Evolutionary conservation across 2,888 invertebrate genomes (phyloP), one percentile per base, ranked within the genome.

Genomic region (Sinelater perroti): DNA sequence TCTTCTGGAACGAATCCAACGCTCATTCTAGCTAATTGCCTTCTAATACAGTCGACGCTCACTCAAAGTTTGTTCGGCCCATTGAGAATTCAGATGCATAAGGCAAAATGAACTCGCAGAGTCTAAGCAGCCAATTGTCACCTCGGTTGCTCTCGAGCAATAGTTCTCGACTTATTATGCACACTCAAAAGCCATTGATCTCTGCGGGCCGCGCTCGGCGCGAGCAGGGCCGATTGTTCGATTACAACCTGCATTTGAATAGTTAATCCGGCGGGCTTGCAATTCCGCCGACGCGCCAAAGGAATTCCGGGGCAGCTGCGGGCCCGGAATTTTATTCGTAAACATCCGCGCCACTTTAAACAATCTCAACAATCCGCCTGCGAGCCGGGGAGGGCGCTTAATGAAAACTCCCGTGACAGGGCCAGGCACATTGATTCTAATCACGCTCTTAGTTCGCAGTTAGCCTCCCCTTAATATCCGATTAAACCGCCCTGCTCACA

Each of bases 401-500:
- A 38, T 38, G 38, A 49, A 49, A 49, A 18, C 38, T 35, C 16
- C 30, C 17, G 7, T 40, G 51, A 30, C 20, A 20, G 26, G 38
- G 36, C 36, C 35, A 24, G 36, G 33, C 35, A 13, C 47, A 16
- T 35, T 33, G 47, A 47, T 51, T 51, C 51, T 51, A 51, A 51
- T 51, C 40, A 51, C 38, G 51, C 30, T 42, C n/a, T 33, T 31
- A 46, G 26, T 47, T 51, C 31, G 18, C 42, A 51, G 30, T 51
- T 51, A 42, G 40, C 42, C 31, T 51, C 40, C 40, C 36, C 24
- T 40, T 51, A 51, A 40, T 51, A 51, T 51, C 51, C 51, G 51
- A 51, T 51, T 51, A 51, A 18, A 26, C 24, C 38, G 6, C 40
- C 51, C 38, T 40, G 42, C 33, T 51, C 31, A 40, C 51, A 40